phyloP scores from a whole-genome alignment of 2,888 invertebrate genomes.

The Noctua fimbriata region DNA sequence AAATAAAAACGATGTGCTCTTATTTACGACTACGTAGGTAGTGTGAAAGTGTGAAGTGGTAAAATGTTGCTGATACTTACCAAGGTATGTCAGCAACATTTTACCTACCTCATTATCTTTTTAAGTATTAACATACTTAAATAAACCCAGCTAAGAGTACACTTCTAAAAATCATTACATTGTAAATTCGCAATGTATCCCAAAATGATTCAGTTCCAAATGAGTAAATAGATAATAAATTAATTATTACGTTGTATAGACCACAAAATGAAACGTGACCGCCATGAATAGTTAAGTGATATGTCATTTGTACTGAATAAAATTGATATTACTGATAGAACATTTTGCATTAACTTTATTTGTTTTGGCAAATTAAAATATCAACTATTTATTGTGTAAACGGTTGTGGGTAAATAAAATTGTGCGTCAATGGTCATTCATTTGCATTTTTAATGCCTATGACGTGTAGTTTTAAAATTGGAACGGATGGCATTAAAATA shows the following conservation, averaged over 20 bases:
- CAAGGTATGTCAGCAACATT: neutral
- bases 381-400: conserved; percentile 56
- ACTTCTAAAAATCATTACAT: conserved; percentile 34
- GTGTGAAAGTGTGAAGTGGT: too few species aligned
- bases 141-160: neutral
- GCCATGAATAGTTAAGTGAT: conserved; percentile 77
- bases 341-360: conserved; percentile 55
- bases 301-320: conserved; percentile 74
- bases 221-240: conserved; percentile 72
- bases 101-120: neutral
- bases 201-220: conserved; percentile 63
- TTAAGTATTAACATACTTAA: neutral
- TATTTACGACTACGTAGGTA: neutral
- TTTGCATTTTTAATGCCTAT: conserved; percentile 59
- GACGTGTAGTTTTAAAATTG: conserved; percentile 33
- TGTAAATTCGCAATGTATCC: conserved; percentile 32
- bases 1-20: neutral
- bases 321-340: conserved; percentile 68
- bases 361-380: conserved; percentile 66
- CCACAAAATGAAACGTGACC: conserved; percentile 77
- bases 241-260: conserved; percentile 74
- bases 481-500: conserved; percentile 36
- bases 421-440: conserved; percentile 44
- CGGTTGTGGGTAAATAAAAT: conserved; percentile 52
- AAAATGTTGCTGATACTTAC: too few species aligned